phyloP scores from a whole-genome alignment of 2,797 vertebrate genomes.

The Knipowitschia caucasica region DNA sequence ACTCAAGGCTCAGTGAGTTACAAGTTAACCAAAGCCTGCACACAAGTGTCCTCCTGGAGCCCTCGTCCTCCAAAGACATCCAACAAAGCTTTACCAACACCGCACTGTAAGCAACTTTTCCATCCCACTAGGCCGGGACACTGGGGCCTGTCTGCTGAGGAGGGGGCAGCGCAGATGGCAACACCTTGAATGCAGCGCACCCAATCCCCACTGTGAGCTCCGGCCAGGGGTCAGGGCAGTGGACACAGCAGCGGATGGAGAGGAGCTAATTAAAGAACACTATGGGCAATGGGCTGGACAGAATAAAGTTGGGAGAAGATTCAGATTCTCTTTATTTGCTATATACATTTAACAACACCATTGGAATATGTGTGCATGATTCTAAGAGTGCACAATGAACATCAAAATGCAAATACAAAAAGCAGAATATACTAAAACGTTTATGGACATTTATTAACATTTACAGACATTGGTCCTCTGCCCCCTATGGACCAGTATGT shows the following conservation, averaged over 20 bases:
- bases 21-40: constrained; percentile 35
- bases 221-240: constrained; percentile 55
- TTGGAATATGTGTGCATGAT: too few relatives aligned
- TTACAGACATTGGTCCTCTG: too few relatives aligned
- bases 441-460: too few relatives aligned
- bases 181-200: constrained; percentile 68
- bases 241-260: constrained; percentile 32
- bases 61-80: constrained; percentile 37
- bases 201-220: constrained; percentile 53
- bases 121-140: constrained; percentile 58
- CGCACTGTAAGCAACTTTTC: constrained; percentile 68
- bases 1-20: constrained; percentile 41
- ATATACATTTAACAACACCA: too few relatives aligned
- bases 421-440: too few relatives aligned
- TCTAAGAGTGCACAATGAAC: too few relatives aligned
- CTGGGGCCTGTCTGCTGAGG: constrained; percentile 34
- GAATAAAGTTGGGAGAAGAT: constrained; percentile 6
- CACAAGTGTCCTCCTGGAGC: constrained; percentile 45
- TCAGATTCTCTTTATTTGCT: too few relatives aligned
- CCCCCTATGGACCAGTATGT: too few relatives aligned
- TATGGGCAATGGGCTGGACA: not conserved
- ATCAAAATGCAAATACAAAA: too few relatives aligned
- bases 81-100: constrained; percentile 64
- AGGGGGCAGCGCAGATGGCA: constrained; percentile 54
- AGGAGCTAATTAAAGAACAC: constrained; percentile 33